Conservation (phyloP, 1,140 invertebrate genomes). For the Drosophila simulans region DNA sequence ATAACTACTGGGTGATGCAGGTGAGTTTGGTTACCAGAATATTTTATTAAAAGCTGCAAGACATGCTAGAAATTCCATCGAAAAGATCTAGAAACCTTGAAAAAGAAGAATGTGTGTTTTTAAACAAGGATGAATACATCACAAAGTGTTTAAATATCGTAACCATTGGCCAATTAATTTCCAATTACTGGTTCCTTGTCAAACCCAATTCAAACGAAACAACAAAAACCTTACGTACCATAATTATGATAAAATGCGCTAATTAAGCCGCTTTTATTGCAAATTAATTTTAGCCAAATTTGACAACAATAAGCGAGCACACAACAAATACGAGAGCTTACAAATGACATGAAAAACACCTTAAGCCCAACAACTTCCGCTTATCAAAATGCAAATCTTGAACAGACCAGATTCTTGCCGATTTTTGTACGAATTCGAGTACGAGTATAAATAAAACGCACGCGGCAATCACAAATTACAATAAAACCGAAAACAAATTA, state of each 20-base stretch:
- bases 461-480: conserved; percentile 64
- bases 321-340: conserved; percentile 2
- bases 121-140: not conserved
- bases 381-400: conserved; percentile 72
- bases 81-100: not conserved
- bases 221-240: conserved; percentile 43
- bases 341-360: conserved; percentile 22
- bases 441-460: conserved; percentile 71
- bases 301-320: conserved; percentile 27
- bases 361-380: conserved; percentile 58
- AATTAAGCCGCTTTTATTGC: conserved; percentile 61
- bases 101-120: too few relatives aligned
- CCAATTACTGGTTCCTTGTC: conserved; percentile 11
- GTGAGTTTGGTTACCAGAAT: conserved; percentile 47
- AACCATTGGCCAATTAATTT: conserved; percentile 4
- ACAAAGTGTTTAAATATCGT: not conserved
- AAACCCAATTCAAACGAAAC: not conserved
- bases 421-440: conserved; percentile 26
- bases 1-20: conserved; percentile 85
- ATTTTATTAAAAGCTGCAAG: not conserved
- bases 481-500: conserved; percentile 67
- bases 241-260: conserved; percentile 68
- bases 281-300: conserved; percentile 57
- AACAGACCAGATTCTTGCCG: conserved; percentile 43
- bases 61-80: not conserved